These are phyloP conservation scores for Eugnorisma glareosa DNA, from an alignment of 2,888 invertebrate species.

Conservation along the genomic window DNA sequence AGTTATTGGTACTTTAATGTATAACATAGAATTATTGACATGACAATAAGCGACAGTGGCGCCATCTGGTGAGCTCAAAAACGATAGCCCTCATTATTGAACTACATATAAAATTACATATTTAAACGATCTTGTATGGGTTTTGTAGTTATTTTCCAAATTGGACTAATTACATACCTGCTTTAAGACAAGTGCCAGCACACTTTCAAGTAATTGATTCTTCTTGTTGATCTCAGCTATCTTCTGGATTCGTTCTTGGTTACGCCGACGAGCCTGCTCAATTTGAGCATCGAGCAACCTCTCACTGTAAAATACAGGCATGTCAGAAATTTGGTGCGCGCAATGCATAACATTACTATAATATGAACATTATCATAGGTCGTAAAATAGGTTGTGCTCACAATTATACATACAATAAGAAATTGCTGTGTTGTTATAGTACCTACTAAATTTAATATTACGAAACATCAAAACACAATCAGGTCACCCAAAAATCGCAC, in stretches of 20 bases:
- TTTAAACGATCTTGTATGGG: neutral
- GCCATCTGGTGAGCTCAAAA: too few species aligned
- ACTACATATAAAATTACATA: neutral
- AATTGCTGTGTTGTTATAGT: conserved; percentile 16
- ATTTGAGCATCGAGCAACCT: conserved; percentile 69
- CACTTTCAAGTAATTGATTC: conserved; percentile 41
- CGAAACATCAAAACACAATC: neutral
- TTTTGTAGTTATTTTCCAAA: neutral
- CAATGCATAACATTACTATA: neutral
- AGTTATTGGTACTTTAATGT: too few species aligned
- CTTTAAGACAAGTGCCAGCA: conserved; percentile 32
- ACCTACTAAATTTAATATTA: neutral
- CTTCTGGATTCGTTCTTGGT: conserved; percentile 64
- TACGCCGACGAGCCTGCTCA: conserved; percentile 55
- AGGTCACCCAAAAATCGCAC: neutral
- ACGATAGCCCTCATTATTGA: too few species aligned
- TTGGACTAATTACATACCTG: conserved; percentile 23
- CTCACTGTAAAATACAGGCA: conserved; percentile 58
- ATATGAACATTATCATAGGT: conserved; percentile 4
- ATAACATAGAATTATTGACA: too few species aligned
- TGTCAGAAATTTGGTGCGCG: neutral
- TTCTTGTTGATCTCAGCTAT: conserved; percentile 58
- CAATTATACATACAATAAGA: conserved; percentile 6
- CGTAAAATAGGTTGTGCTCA: conserved; percentile 24
- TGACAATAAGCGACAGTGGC: too few species aligned